Evolutionary conservation across 2,797 vertebrate species (phyloP), one percentile per base, ranked within the genome.

Genomic region (Acrossocheilus wenchowensis): DNA sequence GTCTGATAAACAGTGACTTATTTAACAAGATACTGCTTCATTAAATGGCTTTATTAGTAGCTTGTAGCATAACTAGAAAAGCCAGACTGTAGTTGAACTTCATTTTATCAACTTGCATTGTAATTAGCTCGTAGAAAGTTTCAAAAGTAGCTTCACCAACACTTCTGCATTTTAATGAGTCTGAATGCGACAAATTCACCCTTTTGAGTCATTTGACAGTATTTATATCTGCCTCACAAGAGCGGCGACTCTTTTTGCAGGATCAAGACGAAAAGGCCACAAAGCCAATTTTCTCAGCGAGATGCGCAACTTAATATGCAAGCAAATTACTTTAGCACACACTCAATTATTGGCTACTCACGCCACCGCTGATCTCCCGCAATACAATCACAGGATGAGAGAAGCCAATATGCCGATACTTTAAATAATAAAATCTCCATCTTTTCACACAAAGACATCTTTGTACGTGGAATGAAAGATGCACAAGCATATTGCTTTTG

Each of bases 401-500:
- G 39, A 72, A 84, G 21, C 30, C 66, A 75, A 86, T 43, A 54
- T 26, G 69, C 79, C 66, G 64, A 81, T 83, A 81, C 73, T 83
- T 50, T 41, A 41, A 17, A 60, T 41, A 73, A 68, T 74, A 82
- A 57, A 79, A 43, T 26, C 23, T 26, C 54, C 36, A 26, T 15
- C 36, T 62, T 79, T 79, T 62, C 54, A 43, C 77, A 78, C 36
- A 78, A 78, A 62, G 54, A 62, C n/a, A 36, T n/a, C 39, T 43
- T 60, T 75, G 34, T 75, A 83, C 81, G 77, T 81, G 50, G 62
- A 88, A 60, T 83, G 36, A 73, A 74, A 90, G 48, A 83, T 78
- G 72, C 82, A 62, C 6, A 41, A 78, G 43, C 81, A 81, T 87
- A 85, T 83, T 87, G 86, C 80, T 85, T 89, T 83, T 78, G n/a